Evolutionary conservation across 2,113 vertebrate genomes (phyloP).

Genomic region (Calcarius ornatus): DNA sequence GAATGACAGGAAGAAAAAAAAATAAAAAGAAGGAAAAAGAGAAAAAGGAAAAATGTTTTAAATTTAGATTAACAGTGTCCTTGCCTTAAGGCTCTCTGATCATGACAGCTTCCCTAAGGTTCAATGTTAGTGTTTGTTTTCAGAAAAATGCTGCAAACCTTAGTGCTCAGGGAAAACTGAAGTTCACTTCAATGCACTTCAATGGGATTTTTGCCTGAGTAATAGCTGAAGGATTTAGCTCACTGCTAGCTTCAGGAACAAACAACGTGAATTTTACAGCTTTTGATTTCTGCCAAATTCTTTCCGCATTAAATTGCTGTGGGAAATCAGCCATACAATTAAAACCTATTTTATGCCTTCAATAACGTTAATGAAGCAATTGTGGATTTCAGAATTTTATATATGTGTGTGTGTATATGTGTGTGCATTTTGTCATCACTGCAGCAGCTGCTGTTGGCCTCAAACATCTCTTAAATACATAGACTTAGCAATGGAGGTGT

Average conservation of each 20-base stretch:
- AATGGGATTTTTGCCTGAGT: slow-evolving; percentile 9
- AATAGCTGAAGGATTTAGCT: slow-evolving; percentile 24
- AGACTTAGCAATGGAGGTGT: neutral
- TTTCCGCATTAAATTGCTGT: slow-evolving; percentile 45
- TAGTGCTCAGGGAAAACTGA: neutral
- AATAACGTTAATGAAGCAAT: slow-evolving; percentile 43
- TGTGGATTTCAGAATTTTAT: slow-evolving; percentile 41
- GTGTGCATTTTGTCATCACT: neutral
- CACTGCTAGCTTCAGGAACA: slow-evolving; percentile 40
- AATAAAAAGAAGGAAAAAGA: neutral
- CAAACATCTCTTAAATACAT: slow-evolving; percentile 1
- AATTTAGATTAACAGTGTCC: neutral
- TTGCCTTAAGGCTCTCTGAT: neutral
- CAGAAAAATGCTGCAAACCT: slow-evolving; percentile 24
- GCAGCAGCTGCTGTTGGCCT: slow-evolving; percentile 3
- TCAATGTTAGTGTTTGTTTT: neutral
- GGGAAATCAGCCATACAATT: slow-evolving; percentile 60
- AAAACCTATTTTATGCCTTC: slow-evolving; percentile 47
- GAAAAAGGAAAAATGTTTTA: neutral
- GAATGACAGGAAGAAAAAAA: neutral
- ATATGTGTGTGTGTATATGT: neutral
- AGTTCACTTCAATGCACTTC: slow-evolving; percentile 16
- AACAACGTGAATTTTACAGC: slow-evolving; percentile 60
- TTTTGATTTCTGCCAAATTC: slow-evolving; percentile 61
- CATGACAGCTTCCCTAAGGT: slow-evolving; percentile 7